Evolutionary conservation across 2,113 vertebrate species (phyloP).

Genomic region (Scytalopus superciliaris): DNA sequence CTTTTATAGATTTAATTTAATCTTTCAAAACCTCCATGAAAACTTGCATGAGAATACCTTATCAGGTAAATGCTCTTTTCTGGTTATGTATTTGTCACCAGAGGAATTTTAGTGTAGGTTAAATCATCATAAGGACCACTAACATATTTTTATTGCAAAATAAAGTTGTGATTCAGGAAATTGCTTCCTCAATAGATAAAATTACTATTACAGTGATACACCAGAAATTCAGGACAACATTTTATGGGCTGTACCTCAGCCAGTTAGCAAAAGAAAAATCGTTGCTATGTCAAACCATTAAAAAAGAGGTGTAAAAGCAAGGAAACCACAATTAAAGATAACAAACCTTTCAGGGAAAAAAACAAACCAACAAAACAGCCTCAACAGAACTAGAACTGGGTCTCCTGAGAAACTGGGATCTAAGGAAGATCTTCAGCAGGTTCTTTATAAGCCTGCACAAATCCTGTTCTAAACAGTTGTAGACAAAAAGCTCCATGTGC

Average conservation of each 20-base stretch:
- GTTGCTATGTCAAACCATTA: background rate
- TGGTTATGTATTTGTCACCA: background rate
- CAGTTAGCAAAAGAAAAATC: background rate
- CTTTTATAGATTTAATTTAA: background rate
- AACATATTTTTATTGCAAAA: background rate
- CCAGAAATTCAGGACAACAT: background rate
- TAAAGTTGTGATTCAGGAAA: background rate
- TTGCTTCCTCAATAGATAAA: background rate
- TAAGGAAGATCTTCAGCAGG: background rate
- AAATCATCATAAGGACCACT: background rate
- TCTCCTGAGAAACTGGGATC: background rate
- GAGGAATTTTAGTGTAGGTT: background rate
- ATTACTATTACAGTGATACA: background rate
- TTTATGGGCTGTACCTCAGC: background rate
- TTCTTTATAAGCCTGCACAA: background rate
- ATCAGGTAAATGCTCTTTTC: background rate
- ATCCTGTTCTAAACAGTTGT: background rate
- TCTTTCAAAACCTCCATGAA: background rate
- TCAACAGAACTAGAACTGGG: background rate
- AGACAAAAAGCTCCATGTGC: background rate
- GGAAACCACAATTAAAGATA: background rate
- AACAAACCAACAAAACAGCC: background rate
- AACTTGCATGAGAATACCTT: background rate
- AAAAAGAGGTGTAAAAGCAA: background rate
- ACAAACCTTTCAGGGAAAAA: background rate